phyloP scores from a whole-genome alignment of 2,113 vertebrate genomes.

The Redunca redunca region DNA sequence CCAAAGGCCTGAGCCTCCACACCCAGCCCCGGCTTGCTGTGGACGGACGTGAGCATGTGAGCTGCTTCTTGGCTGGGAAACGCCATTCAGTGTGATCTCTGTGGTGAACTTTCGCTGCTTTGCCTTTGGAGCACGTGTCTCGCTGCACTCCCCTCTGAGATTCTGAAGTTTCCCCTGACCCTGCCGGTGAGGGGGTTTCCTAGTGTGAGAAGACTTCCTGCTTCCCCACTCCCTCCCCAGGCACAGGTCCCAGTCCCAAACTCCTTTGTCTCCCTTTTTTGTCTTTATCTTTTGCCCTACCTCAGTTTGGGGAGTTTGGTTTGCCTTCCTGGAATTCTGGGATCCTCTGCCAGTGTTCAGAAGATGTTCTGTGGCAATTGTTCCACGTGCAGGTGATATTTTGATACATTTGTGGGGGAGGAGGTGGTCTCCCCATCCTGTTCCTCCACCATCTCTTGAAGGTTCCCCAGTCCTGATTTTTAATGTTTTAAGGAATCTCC shows the following conservation, averaged over 20 bases:
- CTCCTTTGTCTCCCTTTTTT: neutral
- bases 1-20: neutral
- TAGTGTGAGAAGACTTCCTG: neutral
- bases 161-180: neutral
- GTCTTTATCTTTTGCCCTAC: neutral
- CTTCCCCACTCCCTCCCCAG: neutral
- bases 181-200: neutral
- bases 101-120: neutral
- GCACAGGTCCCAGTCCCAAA: neutral
- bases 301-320: neutral
- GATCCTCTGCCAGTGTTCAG: neutral
- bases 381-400: neutral
- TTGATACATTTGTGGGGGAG: neutral
- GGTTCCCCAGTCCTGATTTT: neutral
- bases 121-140: neutral
- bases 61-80: neutral
- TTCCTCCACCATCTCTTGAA: neutral
- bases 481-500: neutral
- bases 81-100: neutral
- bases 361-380: neutral
- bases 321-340: neutral
- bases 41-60: accelerated
- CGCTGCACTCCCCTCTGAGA: neutral
- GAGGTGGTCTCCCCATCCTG: neutral
- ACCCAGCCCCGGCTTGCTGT: neutral